Percentiles rank a stretch among this genome's conserved stretches.
Conservation (phyloP, 2,113 vertebrate species). For the Corydoras maculifer region DNA sequence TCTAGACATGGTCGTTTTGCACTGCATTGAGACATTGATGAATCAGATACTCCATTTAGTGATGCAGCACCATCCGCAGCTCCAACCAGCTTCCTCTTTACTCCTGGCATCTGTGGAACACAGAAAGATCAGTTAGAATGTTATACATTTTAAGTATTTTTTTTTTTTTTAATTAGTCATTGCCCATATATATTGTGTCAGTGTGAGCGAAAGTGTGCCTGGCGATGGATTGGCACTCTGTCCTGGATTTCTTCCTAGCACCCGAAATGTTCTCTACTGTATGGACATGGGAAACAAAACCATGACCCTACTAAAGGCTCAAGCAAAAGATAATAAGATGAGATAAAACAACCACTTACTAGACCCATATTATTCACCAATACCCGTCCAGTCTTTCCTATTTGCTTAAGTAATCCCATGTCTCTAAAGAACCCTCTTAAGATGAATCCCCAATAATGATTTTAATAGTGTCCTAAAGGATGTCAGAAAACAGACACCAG, state of each 20-base stretch:
- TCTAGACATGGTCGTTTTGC: slow-evolving; percentile 78
- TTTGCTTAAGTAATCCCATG: slow-evolving; percentile 13
- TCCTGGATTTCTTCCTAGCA: too few species aligned
- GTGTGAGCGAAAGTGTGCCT: background rate
- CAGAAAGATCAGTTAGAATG: slow-evolving; percentile 19
- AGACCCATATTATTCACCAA: slow-evolving; percentile 32
- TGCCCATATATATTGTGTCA: too few species aligned
- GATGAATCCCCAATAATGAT: slow-evolving; percentile 17
- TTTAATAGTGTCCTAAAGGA: slow-evolving; percentile 21
- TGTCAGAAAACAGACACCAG: background rate
- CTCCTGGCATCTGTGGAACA: slow-evolving; percentile 66
- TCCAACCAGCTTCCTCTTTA: slow-evolving; percentile 75
- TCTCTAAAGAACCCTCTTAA: slow-evolving; percentile 28
- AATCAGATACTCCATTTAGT: slow-evolving; percentile 62
- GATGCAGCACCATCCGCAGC: slow-evolving; percentile 65
- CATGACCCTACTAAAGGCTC: too few species aligned
- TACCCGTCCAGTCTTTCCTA: slow-evolving; percentile 11
- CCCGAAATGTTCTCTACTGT: too few species aligned
- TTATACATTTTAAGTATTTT: background rate
- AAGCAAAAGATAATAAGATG: background rate
- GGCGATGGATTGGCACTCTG: background rate
- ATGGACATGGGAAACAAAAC: too few species aligned
- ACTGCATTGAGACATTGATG: slow-evolving; percentile 67
- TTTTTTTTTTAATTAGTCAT: too few species aligned
- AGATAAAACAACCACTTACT: slow-evolving; percentile 19